Conservation (phyloP, 1,140 invertebrate species). For the Planococcus citri region DNA sequence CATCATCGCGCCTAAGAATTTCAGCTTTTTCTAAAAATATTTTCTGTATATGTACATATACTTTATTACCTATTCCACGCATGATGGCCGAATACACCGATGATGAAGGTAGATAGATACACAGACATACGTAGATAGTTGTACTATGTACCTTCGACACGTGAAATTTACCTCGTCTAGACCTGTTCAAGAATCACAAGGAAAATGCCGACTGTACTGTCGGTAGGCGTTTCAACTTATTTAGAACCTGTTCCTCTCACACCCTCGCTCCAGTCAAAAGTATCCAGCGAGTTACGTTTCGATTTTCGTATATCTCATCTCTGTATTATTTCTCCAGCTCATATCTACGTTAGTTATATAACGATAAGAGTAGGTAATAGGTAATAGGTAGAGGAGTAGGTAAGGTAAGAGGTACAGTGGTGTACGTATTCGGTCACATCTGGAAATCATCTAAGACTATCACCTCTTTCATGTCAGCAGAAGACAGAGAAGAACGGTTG, state of each 20-base stretch:
- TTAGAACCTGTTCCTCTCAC: neutral
- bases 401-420: too few species aligned
- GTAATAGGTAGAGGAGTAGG: too few species aligned
- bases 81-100: too few species aligned
- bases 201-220: neutral
- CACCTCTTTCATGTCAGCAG: constrained; percentile 3
- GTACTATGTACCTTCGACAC: neutral
- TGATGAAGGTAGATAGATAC: too few species aligned
- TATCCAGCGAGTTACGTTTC: too few species aligned
- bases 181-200: neutral
- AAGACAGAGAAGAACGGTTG: neutral
- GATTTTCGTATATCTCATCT: neutral
- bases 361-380: neutral
- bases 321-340: neutral
- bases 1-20: too few species aligned
- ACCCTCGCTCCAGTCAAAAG: too few species aligned
- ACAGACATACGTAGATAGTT: too few species aligned
- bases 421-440: constrained; percentile 19
- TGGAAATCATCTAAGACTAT: constrained; percentile 17
- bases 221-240: constrained; percentile 12
- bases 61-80: too few species aligned
- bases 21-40: too few species aligned
- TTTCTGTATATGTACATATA: too few species aligned
- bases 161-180: neutral
- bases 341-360: neutral